A percentile compares a stretch with the other conserved stretches of the same genome.
Evolutionary conservation across 2,113 vertebrate species (phyloP).

Genomic region (Mustela nigripes): DNA sequence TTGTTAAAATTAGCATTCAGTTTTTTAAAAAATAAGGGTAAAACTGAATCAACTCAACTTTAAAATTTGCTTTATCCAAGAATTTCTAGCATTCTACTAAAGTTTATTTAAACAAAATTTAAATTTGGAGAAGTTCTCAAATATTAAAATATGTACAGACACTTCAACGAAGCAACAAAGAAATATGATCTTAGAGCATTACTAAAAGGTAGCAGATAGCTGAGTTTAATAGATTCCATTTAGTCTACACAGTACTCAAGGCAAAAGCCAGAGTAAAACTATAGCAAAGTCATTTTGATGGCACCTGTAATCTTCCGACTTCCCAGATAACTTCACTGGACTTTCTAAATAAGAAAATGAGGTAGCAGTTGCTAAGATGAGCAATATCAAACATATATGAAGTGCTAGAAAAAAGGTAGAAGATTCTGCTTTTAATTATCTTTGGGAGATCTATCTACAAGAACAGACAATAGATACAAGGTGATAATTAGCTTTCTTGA

Average conservation of each 20-base stretch:
- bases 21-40: not conserved
- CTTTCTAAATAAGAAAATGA: slow-evolving; percentile 9
- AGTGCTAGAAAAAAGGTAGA: not conserved
- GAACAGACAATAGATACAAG: not conserved
- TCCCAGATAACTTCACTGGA: slow-evolving; percentile 15
- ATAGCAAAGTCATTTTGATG: not conserved
- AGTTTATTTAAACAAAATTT: slow-evolving; percentile 52
- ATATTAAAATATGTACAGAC: not conserved
- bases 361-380: not conserved
- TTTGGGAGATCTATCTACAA: slow-evolving; percentile 10
- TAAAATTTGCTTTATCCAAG: slow-evolving; percentile 48
- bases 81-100: not conserved
- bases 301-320: not conserved
- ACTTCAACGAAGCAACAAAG: not conserved
- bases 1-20: slow-evolving; percentile 24
- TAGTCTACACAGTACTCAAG: not conserved
- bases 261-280: not conserved
- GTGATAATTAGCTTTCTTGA: not conserved
- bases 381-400: not conserved
- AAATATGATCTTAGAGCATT: not conserved
- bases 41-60: slow-evolving; percentile 28
- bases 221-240: not conserved
- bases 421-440: not conserved
- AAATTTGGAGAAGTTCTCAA: not conserved
- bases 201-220: not conserved